phyloP scores from a whole-genome alignment of 1,140 invertebrate species.

The Drosophila kohkoa region DNA sequence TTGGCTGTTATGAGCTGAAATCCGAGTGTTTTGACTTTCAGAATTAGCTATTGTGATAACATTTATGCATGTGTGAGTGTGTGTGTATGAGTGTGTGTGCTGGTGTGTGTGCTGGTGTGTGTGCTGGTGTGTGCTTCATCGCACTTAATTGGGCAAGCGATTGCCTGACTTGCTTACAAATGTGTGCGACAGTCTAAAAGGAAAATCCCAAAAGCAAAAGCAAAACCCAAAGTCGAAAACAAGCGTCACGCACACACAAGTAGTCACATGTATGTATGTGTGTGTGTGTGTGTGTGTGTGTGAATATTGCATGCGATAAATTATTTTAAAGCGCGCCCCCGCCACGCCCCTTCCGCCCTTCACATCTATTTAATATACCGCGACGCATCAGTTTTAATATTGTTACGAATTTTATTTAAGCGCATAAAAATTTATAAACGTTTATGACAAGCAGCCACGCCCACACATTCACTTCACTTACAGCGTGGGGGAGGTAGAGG shows the following conservation, averaged over 20 bases:
- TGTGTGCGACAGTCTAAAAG: slow-evolving; percentile 45
- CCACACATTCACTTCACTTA: background rate
- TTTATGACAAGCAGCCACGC: slow-evolving; percentile 65
- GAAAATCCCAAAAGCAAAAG: slow-evolving; percentile 30
- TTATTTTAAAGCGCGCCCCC: slow-evolving; percentile 74
- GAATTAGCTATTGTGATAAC: slow-evolving; percentile 81
- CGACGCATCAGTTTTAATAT: slow-evolving; percentile 79
- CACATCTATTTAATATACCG: slow-evolving; percentile 74
- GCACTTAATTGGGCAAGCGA: slow-evolving; percentile 56
- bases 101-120: background rate
- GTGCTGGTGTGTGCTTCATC: slow-evolving; percentile 29
- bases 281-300: slow-evolving; percentile 30
- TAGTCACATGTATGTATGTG: slow-evolving; percentile 13
- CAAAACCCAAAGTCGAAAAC: slow-evolving; percentile 1
- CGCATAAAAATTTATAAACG: slow-evolving; percentile 77
- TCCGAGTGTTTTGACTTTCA: slow-evolving; percentile 76
- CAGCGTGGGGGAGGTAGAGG: background rate
- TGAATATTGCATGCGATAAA: slow-evolving; percentile 78
- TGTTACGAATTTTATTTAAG: slow-evolving; percentile 76
- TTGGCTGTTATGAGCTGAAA: slow-evolving; percentile 61
- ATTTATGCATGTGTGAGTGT: slow-evolving; percentile 46
- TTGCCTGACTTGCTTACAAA: slow-evolving; percentile 82
- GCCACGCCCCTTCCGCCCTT: background rate
- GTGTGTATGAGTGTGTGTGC: slow-evolving; percentile 6
- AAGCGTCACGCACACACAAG: slow-evolving; percentile 61